Base-by-base conservation (phyloP, 2,888 invertebrate species). In the Eugnorisma glareosa region DNA sequence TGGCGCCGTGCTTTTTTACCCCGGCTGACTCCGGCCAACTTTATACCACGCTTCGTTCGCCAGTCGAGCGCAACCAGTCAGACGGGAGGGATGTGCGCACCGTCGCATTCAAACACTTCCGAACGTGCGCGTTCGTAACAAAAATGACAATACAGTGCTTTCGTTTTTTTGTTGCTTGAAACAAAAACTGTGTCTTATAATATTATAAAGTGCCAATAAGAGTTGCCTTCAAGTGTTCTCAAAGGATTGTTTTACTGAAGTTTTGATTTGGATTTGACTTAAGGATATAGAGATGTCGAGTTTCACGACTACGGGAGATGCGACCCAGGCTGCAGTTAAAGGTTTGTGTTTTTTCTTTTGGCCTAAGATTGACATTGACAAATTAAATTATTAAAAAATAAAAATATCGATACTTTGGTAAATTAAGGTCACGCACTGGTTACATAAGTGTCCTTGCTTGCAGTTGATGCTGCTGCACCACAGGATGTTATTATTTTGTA, bases 1-100 rank as follows among this genome's bases (percentile, higher is more conserved):
- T 96, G 96, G 96, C 96, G 96, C 96, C 96, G 95, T 90, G 93
- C 95, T 95, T 96, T 96, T 96, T 96, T 95, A 95, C 95, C 95
- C 95, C 92, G 94, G 91, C 88, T 88, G 88, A 90, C 90, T 92
- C 90, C 86, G 91, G 91, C 93, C 93, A 94, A 94, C 91, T 93
- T 93, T 93, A 91, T 89, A 91, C 88, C 89, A 90, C 91, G 90
- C 87, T 89, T 89, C 89, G 91, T 89, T 88, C 90, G 90, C 89
- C 93, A 96, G 96, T 96, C 91, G 93, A 93, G 91, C 93, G 92
- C 91, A 88, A 90, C 88, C 89, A 90, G 91, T 91, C 89, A 89
- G 76, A 79, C 79, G 81, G 88, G 84, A 85, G 87, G 91, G 91
- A 91, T 92, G 94, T 93, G 92, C 87, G 75, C 72, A 57, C 54